Base-by-base conservation (phyloP, 2,888 invertebrate species). In the Orchesella flavescens region DNA sequence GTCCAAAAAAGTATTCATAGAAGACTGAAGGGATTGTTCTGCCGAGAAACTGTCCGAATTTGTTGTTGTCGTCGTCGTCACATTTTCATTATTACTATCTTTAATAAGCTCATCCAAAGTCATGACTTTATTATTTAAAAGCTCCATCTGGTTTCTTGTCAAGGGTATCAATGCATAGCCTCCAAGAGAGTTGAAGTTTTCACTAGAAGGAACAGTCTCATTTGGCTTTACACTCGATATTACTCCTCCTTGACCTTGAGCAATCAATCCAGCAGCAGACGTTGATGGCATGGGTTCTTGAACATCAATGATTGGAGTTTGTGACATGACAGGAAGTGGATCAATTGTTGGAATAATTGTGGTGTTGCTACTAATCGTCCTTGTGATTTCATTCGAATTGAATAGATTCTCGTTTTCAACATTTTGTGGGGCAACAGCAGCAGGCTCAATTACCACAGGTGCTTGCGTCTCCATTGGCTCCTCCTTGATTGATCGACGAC, bases 91-190 rank as follows among this genome's bases (percentile, higher is more conserved):
- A 55, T 24, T 83, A 21, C 75, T 77, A 3, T 83, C 80, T 17
- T 71, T 79, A 7, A 85, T 83, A n/a, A 87, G 75, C 53, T 87
- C 86, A 74, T 87, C 87, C 57, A 87, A 34, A 23, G 87, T 87
- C 77, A 87, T 72, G 13, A 87, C 83, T 79, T 87, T 87, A 46
- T 80, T 86, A 68, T 87, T 87, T 7, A 87, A 63, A 15, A 87
- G 63, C 57, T 86, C 86, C 69, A 87, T 78, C 66, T 87, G 87
- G 19, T 73, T 81, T 34, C 83, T 84, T 23, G 87, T 87, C 24
- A 87, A 44, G 1, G 87, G 87, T 2, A 87, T 87, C 5, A 87
- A 63, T 12, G 87, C 87, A 55, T 87, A 87, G 12, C 87, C 86
- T 12, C 85, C 86, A 43, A 86, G 81, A 15, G 82, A 13, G 44